Evolutionary conservation across 2,888 invertebrate species (phyloP), one percentile per base, ranked within the genome.

Genomic region (Drosophila lutescens): DNA sequence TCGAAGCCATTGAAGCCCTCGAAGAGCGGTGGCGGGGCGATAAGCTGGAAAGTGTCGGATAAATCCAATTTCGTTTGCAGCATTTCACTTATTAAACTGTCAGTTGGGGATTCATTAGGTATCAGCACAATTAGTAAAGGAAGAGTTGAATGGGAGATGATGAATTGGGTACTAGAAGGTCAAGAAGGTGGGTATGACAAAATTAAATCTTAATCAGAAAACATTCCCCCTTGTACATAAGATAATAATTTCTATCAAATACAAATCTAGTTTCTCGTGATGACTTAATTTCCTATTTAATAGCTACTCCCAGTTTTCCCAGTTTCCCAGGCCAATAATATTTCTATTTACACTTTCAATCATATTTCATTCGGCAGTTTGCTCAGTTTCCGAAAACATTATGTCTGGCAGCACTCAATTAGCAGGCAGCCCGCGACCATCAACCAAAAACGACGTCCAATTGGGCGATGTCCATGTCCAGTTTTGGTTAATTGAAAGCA

Each of bases 401-500:
- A 30, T 80, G 58, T 84, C 82, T 77, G 74, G 68, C 65, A 56
- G 46, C 80, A 69, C 72, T 87, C 88, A 79, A 87, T 82, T 82
- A 87, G 77, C 71, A 61, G 68, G 63, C 63, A 71, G 47, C 56
- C 57, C 61, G 53, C 12, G 53, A 20, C 51, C 23, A 46, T 55
- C 32, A 50, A 13, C 56, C 54, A 34, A 50, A n/a, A 15, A 34
- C 15, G 7, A 15, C 5, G 15, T 34, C 23, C 44, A 23, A 67
- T 41, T 62, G 44, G 44, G 8, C 61, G 17, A 53, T 61, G 73
- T 51, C 60, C 71, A 60, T 61, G 85, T 82, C 82, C 87, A 87
- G 87, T 88, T 88, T 86, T 83, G 80, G 87, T 84, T 84, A 84
- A 84, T 84, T 84, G 84, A 88, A 88, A 76, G 87, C 73, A 84